Evolutionary conservation across 1,140 invertebrate species (phyloP).

Genomic region (Anastatus disparis): DNA sequence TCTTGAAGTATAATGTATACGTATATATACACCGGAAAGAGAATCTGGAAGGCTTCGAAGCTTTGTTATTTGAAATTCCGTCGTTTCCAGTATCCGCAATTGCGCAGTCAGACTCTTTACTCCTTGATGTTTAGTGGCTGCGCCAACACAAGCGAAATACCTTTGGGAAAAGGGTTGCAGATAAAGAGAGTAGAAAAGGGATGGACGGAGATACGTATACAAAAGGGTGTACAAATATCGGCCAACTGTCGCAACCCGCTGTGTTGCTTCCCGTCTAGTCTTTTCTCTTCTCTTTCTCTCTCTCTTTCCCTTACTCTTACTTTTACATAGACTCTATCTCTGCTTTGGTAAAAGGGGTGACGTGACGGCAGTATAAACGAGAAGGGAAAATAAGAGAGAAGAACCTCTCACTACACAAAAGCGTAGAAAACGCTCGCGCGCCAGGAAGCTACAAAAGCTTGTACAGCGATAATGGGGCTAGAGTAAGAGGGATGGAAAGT

Average conservation of each 20-base stretch:
- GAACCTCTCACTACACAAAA: constrained; percentile 26
- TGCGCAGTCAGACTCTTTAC: constrained; percentile 19
- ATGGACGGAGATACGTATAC: constrained; percentile 34
- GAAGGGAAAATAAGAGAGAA: neutral
- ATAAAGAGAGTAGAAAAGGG: constrained; percentile 19
- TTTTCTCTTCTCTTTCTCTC: constrained; percentile 10
- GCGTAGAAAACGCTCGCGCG: no score
- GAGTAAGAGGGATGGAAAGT: constrained; percentile 21
- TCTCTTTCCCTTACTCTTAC: neutral
- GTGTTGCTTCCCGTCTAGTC: constrained; percentile 34
- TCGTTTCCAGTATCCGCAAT: constrained; percentile 40
- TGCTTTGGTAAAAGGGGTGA: neutral
- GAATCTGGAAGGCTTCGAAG: no score
- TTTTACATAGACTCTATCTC: no score
- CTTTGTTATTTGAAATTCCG: constrained; percentile 39
- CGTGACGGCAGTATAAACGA: neutral
- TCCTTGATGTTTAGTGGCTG: constrained; percentile 34
- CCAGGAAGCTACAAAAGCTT: constrained; percentile 38
- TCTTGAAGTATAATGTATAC: no score
- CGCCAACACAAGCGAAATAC: constrained; percentile 37
- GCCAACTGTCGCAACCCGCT: constrained; percentile 47
- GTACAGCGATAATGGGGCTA: constrained; percentile 31
- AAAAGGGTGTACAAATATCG: constrained; percentile 56
- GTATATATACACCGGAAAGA: no score
- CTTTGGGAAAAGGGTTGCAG: constrained; percentile 16